These are phyloP conservation scores for Dexiosoma caninum DNA, from an alignment of 2,888 invertebrate species.

Conservation along the genomic window DNA sequence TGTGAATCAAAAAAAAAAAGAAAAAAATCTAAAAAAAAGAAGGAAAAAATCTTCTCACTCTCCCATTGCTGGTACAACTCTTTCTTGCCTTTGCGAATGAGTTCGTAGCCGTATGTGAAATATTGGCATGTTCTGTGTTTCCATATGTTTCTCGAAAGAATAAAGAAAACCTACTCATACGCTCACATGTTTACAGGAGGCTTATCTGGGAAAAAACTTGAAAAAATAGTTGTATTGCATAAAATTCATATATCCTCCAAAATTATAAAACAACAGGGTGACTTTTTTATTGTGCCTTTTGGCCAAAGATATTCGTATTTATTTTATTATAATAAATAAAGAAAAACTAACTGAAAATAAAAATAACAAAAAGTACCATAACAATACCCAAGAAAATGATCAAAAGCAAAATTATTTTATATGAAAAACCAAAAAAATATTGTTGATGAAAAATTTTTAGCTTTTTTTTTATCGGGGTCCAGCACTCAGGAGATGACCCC, in stretches of 20 bases:
- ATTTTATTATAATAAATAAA: no score
- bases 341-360: no score
- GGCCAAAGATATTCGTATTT: no score
- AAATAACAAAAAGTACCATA: no score
- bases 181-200: background rate
- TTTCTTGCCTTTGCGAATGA: background rate
- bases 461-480: no score
- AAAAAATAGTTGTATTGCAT: background rate
- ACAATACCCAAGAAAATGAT: no score
- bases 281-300: no score
- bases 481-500: no score
- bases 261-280: no score
- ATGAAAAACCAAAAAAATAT: no score
- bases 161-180: constrained; percentile 25
- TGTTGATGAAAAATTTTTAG: no score
- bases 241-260: background rate
- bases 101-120: constrained; percentile 30
- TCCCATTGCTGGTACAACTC: background rate
- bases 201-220: background rate
- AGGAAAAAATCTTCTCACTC: constrained; percentile 4
- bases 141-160: constrained; percentile 18
- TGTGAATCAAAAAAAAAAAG: constrained; percentile 22
- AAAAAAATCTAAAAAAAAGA: background rate
- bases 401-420: no score
- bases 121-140: background rate